Conservation (phyloP, 2,797 vertebrate genomes). For the Peromyscus attwateri region DNA sequence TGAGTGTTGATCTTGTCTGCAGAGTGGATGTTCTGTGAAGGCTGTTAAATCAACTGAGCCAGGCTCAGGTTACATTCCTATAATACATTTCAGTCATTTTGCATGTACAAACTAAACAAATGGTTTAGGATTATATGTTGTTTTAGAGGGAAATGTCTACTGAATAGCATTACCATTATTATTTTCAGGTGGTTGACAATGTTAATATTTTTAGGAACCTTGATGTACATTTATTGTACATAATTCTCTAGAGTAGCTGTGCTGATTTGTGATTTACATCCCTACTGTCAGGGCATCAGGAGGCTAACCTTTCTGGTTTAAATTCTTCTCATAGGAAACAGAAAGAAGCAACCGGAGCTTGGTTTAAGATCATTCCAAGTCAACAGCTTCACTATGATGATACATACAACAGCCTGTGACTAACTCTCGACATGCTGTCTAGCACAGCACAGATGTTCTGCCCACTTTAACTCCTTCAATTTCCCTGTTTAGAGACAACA, state of each 20-base stretch:
- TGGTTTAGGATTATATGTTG: background rate
- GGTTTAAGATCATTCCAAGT: background rate
- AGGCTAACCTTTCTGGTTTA: background rate
- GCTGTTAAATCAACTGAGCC: background rate
- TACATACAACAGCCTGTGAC: background rate
- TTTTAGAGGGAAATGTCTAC: background rate
- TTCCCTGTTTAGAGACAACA: background rate
- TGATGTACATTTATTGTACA: background rate
- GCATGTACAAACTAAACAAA: background rate
- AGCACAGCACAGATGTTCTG: background rate
- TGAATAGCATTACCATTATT: background rate
- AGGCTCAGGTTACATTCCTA: background rate
- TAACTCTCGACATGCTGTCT: background rate
- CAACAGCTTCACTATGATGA: background rate
- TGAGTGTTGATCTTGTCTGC: background rate
- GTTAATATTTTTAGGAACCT: slow-evolving; percentile 9
- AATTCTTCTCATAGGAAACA: slow-evolving; percentile 16
- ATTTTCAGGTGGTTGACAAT: background rate
- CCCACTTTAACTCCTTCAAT: background rate
- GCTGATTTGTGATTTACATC: background rate
- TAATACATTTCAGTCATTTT: slow-evolving; percentile 17
- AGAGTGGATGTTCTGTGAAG: background rate
- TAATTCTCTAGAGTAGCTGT: background rate
- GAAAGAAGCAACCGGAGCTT: background rate
- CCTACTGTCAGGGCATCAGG: background rate